phyloP scores from a whole-genome alignment of 2,888 invertebrate species.

The Pollenia amentaria region DNA sequence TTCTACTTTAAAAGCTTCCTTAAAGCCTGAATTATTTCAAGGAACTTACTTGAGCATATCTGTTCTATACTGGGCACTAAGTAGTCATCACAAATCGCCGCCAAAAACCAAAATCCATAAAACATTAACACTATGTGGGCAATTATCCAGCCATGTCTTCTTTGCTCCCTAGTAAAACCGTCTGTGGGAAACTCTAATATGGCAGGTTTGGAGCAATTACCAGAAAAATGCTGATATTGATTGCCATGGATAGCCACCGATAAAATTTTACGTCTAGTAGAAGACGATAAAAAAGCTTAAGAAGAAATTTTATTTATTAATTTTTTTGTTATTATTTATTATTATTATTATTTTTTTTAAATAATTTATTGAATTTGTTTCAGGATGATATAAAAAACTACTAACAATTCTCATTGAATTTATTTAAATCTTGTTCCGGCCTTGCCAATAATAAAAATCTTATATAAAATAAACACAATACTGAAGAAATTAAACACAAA shows the following conservation, averaged over 20 bases:
- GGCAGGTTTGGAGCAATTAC: conserved; percentile 91
- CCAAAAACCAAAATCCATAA: conserved; percentile 92
- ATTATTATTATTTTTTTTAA: too few species aligned
- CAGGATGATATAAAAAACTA: not conserved
- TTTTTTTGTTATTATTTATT: not conserved
- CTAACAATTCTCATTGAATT: conserved; percentile 53
- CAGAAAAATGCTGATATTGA: conserved; percentile 34
- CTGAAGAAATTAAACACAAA: not conserved
- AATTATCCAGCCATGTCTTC: conserved; percentile 87
- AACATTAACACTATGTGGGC: conserved; percentile 81
- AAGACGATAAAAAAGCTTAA: not conserved
- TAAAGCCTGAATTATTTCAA: too few species aligned
- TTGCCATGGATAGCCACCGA: not conserved
- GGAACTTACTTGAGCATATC: conserved; percentile 83
- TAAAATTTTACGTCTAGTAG: conserved; percentile 38
- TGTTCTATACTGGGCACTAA: conserved; percentile 95
- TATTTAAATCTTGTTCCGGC: not conserved
- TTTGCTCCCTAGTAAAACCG: conserved; percentile 89
- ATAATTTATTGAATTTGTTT: not conserved
- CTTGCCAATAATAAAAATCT: conserved; percentile 23
- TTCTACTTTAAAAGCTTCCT: too few species aligned
- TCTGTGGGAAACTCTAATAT: conserved; percentile 94
- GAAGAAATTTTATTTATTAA: not conserved
- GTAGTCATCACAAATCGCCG: conserved; percentile 96
- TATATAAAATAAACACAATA: conserved; percentile 47